Conservation (phyloP, 2,113 vertebrate genomes). For the Bombycilla garrulus region DNA sequence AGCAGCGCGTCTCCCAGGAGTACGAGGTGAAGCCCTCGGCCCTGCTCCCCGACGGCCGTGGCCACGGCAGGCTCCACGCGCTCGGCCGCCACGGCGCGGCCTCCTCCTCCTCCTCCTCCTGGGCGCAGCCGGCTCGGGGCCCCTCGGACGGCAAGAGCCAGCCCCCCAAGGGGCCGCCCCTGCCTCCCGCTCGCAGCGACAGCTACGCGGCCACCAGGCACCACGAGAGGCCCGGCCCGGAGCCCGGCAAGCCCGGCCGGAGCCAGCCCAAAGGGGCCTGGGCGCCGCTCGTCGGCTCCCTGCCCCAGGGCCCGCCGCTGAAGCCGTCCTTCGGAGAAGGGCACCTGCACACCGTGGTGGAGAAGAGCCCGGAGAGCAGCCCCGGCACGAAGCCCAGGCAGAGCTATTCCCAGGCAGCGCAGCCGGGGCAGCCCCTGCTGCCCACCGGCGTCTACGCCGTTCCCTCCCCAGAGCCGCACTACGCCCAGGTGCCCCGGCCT, state of each 20-base stretch:
- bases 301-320: conserved; percentile 57
- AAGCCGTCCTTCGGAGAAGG: conserved; percentile 77
- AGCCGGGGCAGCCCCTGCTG: conserved; percentile 80
- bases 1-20: conserved; percentile 79
- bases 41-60: conserved; percentile 13
- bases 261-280: conserved; percentile 77
- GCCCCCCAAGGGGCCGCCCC: conserved; percentile 72
- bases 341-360: conserved; percentile 88
- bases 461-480: conserved; percentile 86
- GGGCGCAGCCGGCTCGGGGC: conserved; percentile 67
- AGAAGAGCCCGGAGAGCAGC: conserved; percentile 94
- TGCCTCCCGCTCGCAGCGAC: conserved; percentile 89
- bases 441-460: conserved; percentile 83
- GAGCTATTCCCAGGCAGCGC: conserved; percentile 70
- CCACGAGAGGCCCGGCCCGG: conserved; percentile 86
- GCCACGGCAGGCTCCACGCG: conserved; percentile 52
- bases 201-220: conserved; percentile 87
- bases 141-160: conserved; percentile 71
- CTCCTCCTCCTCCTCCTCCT: too few relatives aligned
- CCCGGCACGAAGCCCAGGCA: conserved; percentile 86
- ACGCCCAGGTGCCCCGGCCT: conserved; percentile 81
- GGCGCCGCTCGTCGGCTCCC: conserved; percentile 69
- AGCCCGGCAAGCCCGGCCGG: conserved; percentile 78
- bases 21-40: conserved; percentile 80
- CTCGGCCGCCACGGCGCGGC: conserved; percentile 69